phyloP scores from a whole-genome alignment of 2,113 vertebrate species.

The Heptranchias perlo region DNA sequence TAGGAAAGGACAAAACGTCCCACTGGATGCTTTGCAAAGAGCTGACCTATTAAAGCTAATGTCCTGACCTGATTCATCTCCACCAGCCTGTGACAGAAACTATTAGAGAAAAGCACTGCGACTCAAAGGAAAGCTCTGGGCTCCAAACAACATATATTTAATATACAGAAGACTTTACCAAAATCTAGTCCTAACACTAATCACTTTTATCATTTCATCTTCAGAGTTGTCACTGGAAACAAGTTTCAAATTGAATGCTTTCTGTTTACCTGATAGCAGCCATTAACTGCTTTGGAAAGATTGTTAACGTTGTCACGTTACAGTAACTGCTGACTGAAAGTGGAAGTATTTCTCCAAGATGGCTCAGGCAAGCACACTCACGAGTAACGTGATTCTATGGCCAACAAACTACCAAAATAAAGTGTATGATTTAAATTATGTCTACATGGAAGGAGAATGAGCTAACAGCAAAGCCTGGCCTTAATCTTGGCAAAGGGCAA shows the following conservation, averaged over 20 bases:
- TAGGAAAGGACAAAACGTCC: not conserved
- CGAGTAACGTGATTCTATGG: not conserved
- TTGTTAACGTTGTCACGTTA: not conserved
- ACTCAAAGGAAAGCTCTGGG: not conserved
- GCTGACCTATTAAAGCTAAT: not conserved
- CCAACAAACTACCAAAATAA: not conserved
- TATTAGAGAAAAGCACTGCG: constrained; percentile 17
- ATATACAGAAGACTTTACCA: not conserved
- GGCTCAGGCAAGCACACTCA: not conserved
- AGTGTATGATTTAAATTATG: not conserved
- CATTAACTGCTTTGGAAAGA: not conserved
- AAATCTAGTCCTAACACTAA: not conserved
- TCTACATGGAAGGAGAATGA: not conserved
- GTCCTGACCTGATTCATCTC: constrained; percentile 5
- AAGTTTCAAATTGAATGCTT: constrained; percentile 23
- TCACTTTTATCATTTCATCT: constrained; percentile 8
- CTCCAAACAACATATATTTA: constrained; percentile 16
- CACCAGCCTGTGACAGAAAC: constrained; percentile 5
- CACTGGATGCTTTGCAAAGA: not conserved
- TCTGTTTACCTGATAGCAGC: constrained; percentile 15
- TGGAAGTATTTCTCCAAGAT: not conserved
- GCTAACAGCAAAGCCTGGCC: not conserved
- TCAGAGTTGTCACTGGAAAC: not conserved
- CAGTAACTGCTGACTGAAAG: not conserved
- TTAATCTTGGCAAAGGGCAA: not conserved